phyloP scores from a whole-genome alignment of 2,888 invertebrate genomes.

The Monochamus alternatus region DNA sequence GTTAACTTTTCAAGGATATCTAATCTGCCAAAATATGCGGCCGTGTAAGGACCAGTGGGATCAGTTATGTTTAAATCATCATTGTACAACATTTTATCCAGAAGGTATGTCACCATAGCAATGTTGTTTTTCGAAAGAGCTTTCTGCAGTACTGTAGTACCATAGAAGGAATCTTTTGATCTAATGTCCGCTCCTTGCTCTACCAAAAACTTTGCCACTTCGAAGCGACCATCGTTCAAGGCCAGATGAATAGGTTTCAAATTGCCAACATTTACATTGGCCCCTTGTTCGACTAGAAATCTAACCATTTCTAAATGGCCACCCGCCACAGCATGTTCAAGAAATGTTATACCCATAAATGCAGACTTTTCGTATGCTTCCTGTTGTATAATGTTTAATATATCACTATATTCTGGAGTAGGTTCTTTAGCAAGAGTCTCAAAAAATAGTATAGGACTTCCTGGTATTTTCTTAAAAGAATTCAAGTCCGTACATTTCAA shows the following conservation, averaged over 20 bases:
- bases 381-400: neutral
- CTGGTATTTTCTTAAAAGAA: neutral
- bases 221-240: neutral
- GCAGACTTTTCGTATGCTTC: no score
- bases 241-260: neutral
- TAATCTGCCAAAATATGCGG: neutral
- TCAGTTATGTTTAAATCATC: neutral
- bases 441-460: neutral
- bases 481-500: neutral
- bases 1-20: neutral
- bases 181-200: neutral
- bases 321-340: neutral
- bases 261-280: neutral
- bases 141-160: neutral
- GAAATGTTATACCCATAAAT: no score
- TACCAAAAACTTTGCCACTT: neutral
- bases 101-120: neutral
- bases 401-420: neutral
- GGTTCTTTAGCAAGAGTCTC: neutral
- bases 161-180: neutral
- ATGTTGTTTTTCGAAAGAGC: neutral
- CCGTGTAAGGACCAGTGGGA: neutral
- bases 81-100: neutral
- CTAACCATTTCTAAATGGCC: neutral
- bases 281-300: neutral